These are phyloP conservation scores for Hoplodrina ambigua DNA, from an alignment of 2,888 invertebrate genomes.

Conservation along the genomic window DNA sequence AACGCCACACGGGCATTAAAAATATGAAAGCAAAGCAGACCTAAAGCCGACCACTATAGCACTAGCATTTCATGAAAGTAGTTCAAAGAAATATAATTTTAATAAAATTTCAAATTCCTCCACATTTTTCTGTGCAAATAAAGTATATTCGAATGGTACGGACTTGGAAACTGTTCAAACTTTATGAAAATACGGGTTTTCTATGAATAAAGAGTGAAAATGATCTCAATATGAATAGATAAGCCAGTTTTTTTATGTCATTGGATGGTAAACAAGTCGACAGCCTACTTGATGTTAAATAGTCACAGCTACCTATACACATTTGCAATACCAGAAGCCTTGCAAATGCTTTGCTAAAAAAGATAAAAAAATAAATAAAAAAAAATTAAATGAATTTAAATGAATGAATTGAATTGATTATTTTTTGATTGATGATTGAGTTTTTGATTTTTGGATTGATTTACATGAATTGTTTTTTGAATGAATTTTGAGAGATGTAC, in stretches of 20 bases:
- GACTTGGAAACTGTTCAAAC: conserved; percentile 44
- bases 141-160: conserved; percentile 46
- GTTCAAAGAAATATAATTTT: conserved; percentile 60
- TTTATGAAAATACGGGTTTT: conserved; percentile 48
- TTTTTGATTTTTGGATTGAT: too few relatives aligned
- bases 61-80: conserved; percentile 62
- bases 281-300: too few relatives aligned
- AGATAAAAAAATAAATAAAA: too few relatives aligned
- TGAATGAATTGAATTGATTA: too few relatives aligned
- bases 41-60: conserved; percentile 63
- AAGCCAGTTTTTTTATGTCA: not conserved
- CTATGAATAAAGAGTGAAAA: conserved; percentile 18
- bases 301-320: too few relatives aligned
- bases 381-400: too few relatives aligned
- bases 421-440: too few relatives aligned
- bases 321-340: too few relatives aligned
- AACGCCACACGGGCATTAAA: conserved; percentile 73
- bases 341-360: too few relatives aligned
- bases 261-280: too few relatives aligned
- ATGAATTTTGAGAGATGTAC: too few relatives aligned
- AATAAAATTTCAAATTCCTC: conserved; percentile 50
- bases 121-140: conserved; percentile 48
- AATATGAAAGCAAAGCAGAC: conserved; percentile 71
- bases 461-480: too few relatives aligned
- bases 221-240: conserved; percentile 5